These are phyloP conservation scores for Beroe forskalii DNA, from an alignment of 37 sponge, comb jelly and placozoan species.

Conservation along the genomic window DNA sequence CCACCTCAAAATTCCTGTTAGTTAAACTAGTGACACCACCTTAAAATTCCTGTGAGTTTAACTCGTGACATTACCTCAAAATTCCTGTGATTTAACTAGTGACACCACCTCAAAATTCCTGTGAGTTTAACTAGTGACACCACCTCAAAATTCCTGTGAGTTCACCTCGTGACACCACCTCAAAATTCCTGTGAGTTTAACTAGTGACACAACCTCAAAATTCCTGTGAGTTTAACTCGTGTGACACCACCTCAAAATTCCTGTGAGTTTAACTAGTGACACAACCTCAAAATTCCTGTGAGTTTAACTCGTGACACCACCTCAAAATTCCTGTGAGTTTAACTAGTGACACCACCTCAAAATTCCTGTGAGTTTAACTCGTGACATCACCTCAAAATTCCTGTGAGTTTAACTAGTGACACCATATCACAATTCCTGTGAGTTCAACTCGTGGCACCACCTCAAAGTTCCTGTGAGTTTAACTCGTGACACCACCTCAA, in stretches of 20 bases:
- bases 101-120: background rate
- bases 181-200: background rate
- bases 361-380: background rate
- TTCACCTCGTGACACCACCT: background rate
- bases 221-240: background rate
- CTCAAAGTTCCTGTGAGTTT: conserved; percentile 8
- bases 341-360: background rate
- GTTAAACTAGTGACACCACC: background rate
- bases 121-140: background rate
- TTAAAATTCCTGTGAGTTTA: conserved; percentile 2
- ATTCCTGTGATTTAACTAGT: background rate
- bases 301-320: background rate
- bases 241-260: background rate
- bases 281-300: conserved; percentile 31
- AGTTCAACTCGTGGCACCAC: background rate
- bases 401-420: background rate
- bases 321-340: conserved; percentile 11
- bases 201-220: background rate
- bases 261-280: background rate
- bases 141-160: background rate
- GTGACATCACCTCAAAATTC: background rate
- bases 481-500: background rate
- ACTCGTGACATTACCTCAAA: background rate
- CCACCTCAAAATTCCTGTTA: conserved; percentile 13
- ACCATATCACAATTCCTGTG: background rate